Evolutionary conservation across 2,113 vertebrate species (phyloP), one percentile per base, ranked within the genome.

Genomic region (Quiscalus mexicanus): DNA sequence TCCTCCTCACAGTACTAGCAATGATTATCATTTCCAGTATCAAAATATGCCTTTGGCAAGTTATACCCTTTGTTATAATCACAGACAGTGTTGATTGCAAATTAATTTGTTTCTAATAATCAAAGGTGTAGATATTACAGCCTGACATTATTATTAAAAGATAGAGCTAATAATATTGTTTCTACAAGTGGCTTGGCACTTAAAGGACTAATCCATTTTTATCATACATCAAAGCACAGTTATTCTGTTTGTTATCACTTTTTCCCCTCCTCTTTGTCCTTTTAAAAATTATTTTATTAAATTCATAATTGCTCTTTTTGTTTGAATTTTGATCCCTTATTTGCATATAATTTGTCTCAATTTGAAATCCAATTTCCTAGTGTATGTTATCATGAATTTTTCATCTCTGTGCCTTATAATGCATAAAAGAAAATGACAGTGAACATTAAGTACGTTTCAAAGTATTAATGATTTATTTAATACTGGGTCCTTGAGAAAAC

Each of bases 241-340:
- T 86, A 8, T 67, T 74, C 3, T 78, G 28, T 79, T 75, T 90
- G 20, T 84, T 87, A 13, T 39, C 12, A 84, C 3, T 13, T 59
- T 59, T 44, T 1, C 2, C 2, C 17, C 5, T 28, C 10, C 4
- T 47, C 5, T 74, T 62, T 79, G n/a, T 63, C 19, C 6, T 24
- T 77, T 56, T 8, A 56, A 55, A 81, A 35, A 65, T 12, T 27
- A 44, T 41, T 71, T 58, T 49, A 60, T n/a, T 87, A 62, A 82
- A 78, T 85, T 68, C 3, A 41, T 59, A n/a, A 84, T 73, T 83
- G 8, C 5, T 73, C 27, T 21, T 84, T 65, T 67, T 86, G 25
- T 60, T 73, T 84, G 41, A 79, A 81, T 87, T 93, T 94, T 91
- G 31, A 59, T 95, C 27, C 60, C 6, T 64, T 94, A 91, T 95